phyloP scores from a whole-genome alignment of 2,888 invertebrate genomes.

The Diogma glabrata region DNA sequence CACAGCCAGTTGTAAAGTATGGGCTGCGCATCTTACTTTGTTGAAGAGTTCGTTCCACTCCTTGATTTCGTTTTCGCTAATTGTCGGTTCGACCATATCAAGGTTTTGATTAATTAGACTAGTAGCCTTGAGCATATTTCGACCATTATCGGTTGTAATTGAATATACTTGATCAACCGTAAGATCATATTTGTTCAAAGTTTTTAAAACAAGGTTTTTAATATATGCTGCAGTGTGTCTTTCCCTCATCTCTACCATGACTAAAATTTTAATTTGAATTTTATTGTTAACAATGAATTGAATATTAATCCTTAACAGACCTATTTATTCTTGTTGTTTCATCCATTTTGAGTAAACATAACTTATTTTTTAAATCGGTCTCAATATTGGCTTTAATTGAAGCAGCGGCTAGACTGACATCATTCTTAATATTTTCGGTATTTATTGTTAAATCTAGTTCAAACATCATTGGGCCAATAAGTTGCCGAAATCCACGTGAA shows the following conservation, averaged over 20 bases:
- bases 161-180: too few relatives aligned
- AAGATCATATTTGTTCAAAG: too few relatives aligned
- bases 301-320: not conserved
- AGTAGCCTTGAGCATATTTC: slow-evolving; percentile 1
- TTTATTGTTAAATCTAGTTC: not conserved
- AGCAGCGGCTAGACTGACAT: not conserved
- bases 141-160: not conserved
- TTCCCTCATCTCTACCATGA: too few relatives aligned
- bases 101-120: not conserved
- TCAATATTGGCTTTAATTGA: not conserved
- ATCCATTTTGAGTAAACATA: not conserved
- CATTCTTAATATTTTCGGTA: not conserved
- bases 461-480: not conserved
- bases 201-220: too few relatives aligned
- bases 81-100: not conserved
- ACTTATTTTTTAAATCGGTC: not conserved
- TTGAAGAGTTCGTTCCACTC: not conserved
- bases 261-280: too few relatives aligned
- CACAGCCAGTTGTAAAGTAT: not conserved
- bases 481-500: not conserved
- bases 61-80: too few relatives aligned
- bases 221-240: too few relatives aligned
- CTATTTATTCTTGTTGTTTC: not conserved
- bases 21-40: not conserved
- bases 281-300: too few relatives aligned